Evolutionary conservation across 2,113 vertebrate genomes (phyloP), one percentile per base, ranked within the genome.

Genomic region (Parus major): DNA sequence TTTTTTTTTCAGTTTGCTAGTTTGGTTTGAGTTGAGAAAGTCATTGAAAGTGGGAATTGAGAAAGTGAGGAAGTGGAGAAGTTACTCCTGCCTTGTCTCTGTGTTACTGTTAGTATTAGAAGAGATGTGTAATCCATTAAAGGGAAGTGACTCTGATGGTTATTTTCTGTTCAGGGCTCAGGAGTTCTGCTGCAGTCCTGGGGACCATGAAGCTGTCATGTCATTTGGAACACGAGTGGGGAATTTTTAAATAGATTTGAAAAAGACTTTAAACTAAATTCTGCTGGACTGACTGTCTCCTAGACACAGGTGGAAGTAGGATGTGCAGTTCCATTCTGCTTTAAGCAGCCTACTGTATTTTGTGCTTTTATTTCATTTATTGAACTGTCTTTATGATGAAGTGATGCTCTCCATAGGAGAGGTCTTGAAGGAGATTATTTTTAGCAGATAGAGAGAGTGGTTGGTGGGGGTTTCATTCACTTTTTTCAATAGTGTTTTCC

Each of bases 201-300:
- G n/a, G 33, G 11, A 36, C 3, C 6, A 22, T 35, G 31, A 63
- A 59, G 29, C 44, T 61, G 52, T 53, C 0, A 0, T 50, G 57
- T 15, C 27, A 3, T 55, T 71, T 76, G 42, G 53, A 72, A 24
- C 23, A 8, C 20, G 25, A 52, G 7, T 12, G 7, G 21, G 46
- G 24, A 56, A 13, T 50, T 85, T 52, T 47, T 21, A 17, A 52
- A 56, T 22, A 25, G 13, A 14, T 69, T 57, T 73, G 20, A 44
- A 66, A 75, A 63, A 33, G 17, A 15, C n/a, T 85, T 82, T 11
- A 18, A 36, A 73, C 23, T 61, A 80, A 77, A 47, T 77, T 89
- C 31, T 66, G 16, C 36, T 77, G 53, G 36, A 49, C 55, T 91
- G 17, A 9, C 19, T 85, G 42, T 82, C 9, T 33, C 33, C 16